Conservation (phyloP, 2,797 vertebrate genomes). For the Tragopan temminckii region DNA sequence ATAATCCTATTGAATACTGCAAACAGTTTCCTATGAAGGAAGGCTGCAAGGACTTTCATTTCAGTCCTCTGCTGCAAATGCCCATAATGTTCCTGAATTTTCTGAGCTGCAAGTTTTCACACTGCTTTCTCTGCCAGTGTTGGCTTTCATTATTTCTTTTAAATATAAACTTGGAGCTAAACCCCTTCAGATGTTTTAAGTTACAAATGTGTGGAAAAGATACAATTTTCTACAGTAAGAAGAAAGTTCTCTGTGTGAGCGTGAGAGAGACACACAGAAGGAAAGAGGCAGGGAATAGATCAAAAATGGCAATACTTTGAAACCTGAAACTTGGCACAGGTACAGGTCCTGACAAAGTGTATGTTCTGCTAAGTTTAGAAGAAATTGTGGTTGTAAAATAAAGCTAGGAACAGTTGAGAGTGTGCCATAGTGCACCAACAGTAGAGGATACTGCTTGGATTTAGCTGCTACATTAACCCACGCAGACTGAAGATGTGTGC, state of each 20-base stretch:
- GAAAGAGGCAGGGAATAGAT: constrained; percentile 47
- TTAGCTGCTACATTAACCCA: neutral
- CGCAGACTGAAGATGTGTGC: accelerated
- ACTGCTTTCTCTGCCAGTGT: constrained; percentile 58
- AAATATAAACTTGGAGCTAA: constrained; percentile 72
- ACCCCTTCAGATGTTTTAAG: constrained; percentile 62
- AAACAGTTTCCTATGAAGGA: neutral
- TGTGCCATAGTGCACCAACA: neutral
- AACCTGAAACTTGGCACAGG: constrained; percentile 58
- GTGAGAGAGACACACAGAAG: constrained; percentile 31
- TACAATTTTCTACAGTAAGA: constrained; percentile 38
- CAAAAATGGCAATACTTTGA: constrained; percentile 55
- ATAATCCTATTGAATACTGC: neutral
- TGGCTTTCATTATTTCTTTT: constrained; percentile 69
- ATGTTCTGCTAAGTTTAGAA: constrained; percentile 70
- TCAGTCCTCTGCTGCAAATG: constrained; percentile 40
- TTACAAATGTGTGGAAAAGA: constrained; percentile 61
- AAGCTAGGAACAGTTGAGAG: neutral
- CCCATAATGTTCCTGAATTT: constrained; percentile 50
- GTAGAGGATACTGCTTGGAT: constrained; percentile 25
- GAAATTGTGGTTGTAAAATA: constrained; percentile 56
- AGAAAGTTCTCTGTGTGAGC: constrained; percentile 57
- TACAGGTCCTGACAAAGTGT: constrained; percentile 55
- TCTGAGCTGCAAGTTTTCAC: constrained; percentile 65
- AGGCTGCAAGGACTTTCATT: constrained; percentile 52